These are phyloP conservation scores for Eleginops maclovinus DNA, from an alignment of 2,113 vertebrate species.

Conservation along the genomic window DNA sequence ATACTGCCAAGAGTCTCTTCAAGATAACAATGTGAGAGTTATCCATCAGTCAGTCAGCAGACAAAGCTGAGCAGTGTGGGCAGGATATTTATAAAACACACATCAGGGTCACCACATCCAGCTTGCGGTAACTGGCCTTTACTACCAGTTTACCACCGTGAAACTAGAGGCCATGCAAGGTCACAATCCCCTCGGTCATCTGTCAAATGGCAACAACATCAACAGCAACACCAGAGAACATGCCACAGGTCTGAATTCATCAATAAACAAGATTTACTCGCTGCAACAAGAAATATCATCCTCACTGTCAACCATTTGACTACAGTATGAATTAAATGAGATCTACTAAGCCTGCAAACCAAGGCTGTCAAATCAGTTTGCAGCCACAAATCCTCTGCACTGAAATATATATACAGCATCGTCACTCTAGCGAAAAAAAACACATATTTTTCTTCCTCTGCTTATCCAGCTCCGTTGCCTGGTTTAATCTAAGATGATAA, in stretches of 20 bases:
- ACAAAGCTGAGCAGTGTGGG: background rate
- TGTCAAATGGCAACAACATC: background rate
- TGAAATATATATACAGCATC: background rate
- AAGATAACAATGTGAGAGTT: background rate
- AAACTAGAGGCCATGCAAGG: background rate
- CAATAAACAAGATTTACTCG: background rate
- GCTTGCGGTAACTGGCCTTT: background rate
- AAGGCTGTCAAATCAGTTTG: background rate
- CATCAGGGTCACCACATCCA: constrained; percentile 1
- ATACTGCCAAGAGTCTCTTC: background rate
- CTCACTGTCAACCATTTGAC: background rate
- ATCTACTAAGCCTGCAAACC: background rate
- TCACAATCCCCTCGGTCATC: constrained; percentile 8
- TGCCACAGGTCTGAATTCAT: background rate
- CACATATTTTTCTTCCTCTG: background rate
- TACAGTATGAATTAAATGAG: background rate
- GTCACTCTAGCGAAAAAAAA: background rate
- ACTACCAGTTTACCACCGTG: background rate
- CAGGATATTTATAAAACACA: constrained; percentile 7
- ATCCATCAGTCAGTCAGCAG: background rate
- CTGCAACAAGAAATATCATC: background rate
- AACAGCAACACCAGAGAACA: background rate
- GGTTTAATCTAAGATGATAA: background rate
- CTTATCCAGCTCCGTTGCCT: background rate
- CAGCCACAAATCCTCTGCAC: background rate